Percentiles rank a stretch among this genome's conserved stretches.
These are phyloP conservation scores for Brachionus rubens DNA, from an alignment of 1,140 invertebrate species.

Conservation along the genomic window DNA sequence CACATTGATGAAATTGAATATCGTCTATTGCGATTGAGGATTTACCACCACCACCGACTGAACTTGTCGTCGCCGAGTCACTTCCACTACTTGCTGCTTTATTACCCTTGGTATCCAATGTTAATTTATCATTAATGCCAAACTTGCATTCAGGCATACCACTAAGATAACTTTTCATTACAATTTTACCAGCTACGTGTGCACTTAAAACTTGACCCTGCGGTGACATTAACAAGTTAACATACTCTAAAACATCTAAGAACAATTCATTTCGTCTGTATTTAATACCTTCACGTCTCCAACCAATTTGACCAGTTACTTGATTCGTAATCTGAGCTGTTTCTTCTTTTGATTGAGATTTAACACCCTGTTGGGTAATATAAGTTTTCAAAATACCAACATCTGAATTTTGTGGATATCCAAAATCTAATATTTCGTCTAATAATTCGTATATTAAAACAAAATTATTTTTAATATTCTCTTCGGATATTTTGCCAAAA, in stretches of 20 bases:
- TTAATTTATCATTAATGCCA: conserved; percentile 98
- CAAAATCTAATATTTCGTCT: conserved; percentile 99
- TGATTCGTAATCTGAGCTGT: conserved; percentile 99
- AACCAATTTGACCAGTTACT: conserved; percentile 98
- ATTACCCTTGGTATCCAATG: conserved; percentile 92
- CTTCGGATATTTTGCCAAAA: conserved; percentile 98
- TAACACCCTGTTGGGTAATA: conserved; percentile 98
- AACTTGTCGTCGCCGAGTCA: neutral
- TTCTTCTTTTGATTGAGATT: conserved; percentile 94
- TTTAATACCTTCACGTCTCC: conserved; percentile 97
- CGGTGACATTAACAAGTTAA: conserved; percentile 97
- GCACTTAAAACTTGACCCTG: conserved; percentile 98
- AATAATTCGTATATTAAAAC: conserved; percentile 97
- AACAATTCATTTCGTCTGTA: conserved; percentile 97
- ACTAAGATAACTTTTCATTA: conserved; percentile 99
- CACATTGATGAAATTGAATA: conserved; percentile 99
- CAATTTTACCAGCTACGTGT: conserved; percentile 97
- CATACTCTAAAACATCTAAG: conserved; percentile 96
- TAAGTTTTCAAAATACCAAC: conserved; percentile 98
- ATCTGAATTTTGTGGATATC: conserved; percentile 99
- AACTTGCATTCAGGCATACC: conserved; percentile 99
- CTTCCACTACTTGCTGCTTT: conserved; percentile 57
- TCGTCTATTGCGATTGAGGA: conserved; percentile 93
- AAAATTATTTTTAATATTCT: conserved; percentile 99
- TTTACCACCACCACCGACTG: conserved; percentile 50